These are phyloP conservation scores for Saccopteryx leptura DNA, from an alignment of 2,113 vertebrate genomes.

Conservation along the genomic window DNA sequence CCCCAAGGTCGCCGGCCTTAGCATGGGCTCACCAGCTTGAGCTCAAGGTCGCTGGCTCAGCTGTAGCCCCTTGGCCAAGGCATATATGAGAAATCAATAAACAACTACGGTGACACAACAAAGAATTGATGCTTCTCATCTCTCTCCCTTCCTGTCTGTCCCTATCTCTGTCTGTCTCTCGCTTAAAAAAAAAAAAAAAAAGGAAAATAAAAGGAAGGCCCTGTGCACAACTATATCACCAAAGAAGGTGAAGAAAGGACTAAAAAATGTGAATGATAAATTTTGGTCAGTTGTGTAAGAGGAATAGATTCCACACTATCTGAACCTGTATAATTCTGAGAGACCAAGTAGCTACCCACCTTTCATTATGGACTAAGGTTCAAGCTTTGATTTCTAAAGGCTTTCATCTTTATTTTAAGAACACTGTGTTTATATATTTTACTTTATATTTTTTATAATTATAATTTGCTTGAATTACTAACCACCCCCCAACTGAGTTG, in stretches of 20 bases:
- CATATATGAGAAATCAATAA: no score
- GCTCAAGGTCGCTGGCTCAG: no score
- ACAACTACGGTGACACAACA: no score
- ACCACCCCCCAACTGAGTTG: background rate
- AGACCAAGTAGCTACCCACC: background rate
- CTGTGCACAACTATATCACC: background rate
- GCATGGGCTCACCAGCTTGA: no score
- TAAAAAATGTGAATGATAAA: background rate
- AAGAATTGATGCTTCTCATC: no score
- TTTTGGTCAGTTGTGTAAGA: background rate
- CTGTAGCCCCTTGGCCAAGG: no score
- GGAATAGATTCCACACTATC: background rate
- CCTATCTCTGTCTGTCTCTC: no score
- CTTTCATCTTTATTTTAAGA: constrained; percentile 56
- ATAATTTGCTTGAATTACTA: constrained; percentile 40
- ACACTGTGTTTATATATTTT: background rate
- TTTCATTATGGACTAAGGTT: constrained; percentile 8
- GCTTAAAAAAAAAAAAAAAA: no score
- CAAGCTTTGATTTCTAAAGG: constrained; percentile 26
- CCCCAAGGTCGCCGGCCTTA: no score
- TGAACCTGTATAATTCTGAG: background rate
- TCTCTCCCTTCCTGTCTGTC: no score
- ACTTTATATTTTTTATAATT: constrained; percentile 17
- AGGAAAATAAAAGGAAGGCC: background rate
- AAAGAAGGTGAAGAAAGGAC: constrained; percentile 11